phyloP scores from a whole-genome alignment of 2,888 invertebrate genomes.

The Chydorus sphaericus region DNA sequence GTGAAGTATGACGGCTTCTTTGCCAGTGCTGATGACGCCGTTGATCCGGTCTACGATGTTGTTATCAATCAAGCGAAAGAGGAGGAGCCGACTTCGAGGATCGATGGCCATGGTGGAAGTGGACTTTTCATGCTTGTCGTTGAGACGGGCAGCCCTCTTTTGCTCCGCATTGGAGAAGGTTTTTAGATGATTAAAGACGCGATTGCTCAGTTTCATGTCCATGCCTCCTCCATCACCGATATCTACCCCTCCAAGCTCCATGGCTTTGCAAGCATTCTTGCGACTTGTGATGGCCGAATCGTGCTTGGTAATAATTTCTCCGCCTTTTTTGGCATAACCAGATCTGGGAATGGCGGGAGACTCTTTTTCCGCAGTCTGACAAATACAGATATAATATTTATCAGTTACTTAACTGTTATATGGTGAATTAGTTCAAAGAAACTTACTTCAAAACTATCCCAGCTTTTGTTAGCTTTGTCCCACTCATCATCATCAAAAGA shows the following conservation, averaged over 20 bases:
- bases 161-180: slow-evolving; percentile 25
- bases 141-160: slow-evolving; percentile 32
- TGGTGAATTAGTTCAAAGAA: slow-evolving; percentile 36
- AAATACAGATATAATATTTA: no score
- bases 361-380: slow-evolving; percentile 22
- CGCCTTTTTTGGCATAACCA: slow-evolving; percentile 37
- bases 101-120: slow-evolving; percentile 39
- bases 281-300: slow-evolving; percentile 68
- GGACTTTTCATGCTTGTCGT: slow-evolving; percentile 40
- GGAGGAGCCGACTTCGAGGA: slow-evolving; percentile 35
- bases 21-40: slow-evolving; percentile 41
- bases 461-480: slow-evolving; percentile 23
- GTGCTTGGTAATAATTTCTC: slow-evolving; percentile 74
- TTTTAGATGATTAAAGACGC: slow-evolving; percentile 32
- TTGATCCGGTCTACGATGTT: slow-evolving; percentile 37
- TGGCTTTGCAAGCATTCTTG: slow-evolving; percentile 70
- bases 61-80: slow-evolving; percentile 40
- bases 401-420: no score
- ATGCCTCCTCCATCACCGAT: slow-evolving; percentile 77
- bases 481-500: slow-evolving; percentile 18
- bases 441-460: slow-evolving; percentile 38
- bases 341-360: slow-evolving; percentile 26
- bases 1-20: slow-evolving; percentile 40
- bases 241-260: slow-evolving; percentile 80
- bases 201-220: slow-evolving; percentile 72